phyloP scores from a whole-genome alignment of 1,140 invertebrate genomes.

The Drosophila leontia region DNA sequence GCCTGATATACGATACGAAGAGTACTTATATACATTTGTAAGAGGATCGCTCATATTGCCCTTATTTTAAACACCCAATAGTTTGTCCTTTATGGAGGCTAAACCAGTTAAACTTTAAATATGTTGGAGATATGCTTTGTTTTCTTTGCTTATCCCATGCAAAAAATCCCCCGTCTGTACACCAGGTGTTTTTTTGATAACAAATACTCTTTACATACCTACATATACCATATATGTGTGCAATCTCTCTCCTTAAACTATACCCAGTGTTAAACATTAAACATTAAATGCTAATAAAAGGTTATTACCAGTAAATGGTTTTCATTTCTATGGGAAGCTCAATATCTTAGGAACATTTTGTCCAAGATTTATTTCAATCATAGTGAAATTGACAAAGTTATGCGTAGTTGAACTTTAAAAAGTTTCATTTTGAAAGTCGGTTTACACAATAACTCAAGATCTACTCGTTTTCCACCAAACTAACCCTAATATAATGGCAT shows the following conservation, averaged over 20 bases:
- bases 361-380: no score
- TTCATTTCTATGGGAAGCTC: no score
- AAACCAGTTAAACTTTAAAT: slow-evolving; percentile 11
- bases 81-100: slow-evolving; percentile 40
- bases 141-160: slow-evolving; percentile 46
- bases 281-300: slow-evolving; percentile 55
- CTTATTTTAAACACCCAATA: slow-evolving; percentile 11
- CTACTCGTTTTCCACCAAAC: no score
- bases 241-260: slow-evolving; percentile 42
- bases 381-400: no score
- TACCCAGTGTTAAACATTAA: slow-evolving; percentile 52
- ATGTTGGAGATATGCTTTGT: slow-evolving; percentile 29
- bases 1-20: slow-evolving; percentile 37
- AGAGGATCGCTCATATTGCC: slow-evolving; percentile 6
- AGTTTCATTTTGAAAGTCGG: no score
- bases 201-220: slow-evolving; percentile 20
- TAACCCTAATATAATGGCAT: no score
- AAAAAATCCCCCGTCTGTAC: slow-evolving; percentile 8
- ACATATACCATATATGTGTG: slow-evolving; percentile 10
- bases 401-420: no score
- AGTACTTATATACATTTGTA: slow-evolving; percentile 46
- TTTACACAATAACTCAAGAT: no score
- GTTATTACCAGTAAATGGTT: slow-evolving; percentile 50
- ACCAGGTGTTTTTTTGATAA: slow-evolving; percentile 27
- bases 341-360: no score